These are phyloP conservation scores for Brachionus rotundiformis DNA, from an alignment of 1,140 invertebrate species.

Conservation along the genomic window DNA sequence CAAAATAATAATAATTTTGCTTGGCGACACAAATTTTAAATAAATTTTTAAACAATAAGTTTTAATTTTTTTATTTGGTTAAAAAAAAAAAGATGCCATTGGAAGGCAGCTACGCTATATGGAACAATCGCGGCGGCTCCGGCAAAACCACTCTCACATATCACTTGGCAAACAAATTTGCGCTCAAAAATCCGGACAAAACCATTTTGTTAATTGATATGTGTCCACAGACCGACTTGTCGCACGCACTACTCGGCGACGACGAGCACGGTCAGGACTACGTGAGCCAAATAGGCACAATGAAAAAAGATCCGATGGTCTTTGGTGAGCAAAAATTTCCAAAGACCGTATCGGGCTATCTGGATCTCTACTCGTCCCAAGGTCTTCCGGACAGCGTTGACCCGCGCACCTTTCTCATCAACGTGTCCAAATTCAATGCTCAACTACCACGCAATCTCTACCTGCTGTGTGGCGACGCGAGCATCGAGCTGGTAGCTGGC, in stretches of 20 bases:
- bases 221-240: constrained; percentile 51
- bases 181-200: constrained; percentile 40
- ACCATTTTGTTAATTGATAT: constrained; percentile 48
- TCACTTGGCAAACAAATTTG: constrained; percentile 51
- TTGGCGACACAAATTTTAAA: neutral
- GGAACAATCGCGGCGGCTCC: constrained; percentile 50
- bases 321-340: constrained; percentile 37
- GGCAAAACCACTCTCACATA: constrained; percentile 52
- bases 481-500: constrained; percentile 15
- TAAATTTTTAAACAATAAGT: neutral
- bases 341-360: constrained; percentile 41
- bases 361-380: constrained; percentile 28
- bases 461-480: constrained; percentile 47
- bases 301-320: constrained; percentile 27
- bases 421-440: constrained; percentile 44
- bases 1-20: neutral
- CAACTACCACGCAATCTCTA: constrained; percentile 38
- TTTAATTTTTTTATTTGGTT: neutral
- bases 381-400: constrained; percentile 35
- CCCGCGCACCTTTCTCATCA: constrained; percentile 45
- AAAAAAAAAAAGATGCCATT: constrained; percentile 51
- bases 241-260: constrained; percentile 38
- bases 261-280: constrained; percentile 32
- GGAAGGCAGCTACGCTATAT: constrained; percentile 49
- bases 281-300: constrained; percentile 33